Percentiles rank a stretch among this genome's conserved stretches.
phyloP scores from a whole-genome alignment of 2,113 vertebrate genomes.

The Ellobius talpinus region DNA sequence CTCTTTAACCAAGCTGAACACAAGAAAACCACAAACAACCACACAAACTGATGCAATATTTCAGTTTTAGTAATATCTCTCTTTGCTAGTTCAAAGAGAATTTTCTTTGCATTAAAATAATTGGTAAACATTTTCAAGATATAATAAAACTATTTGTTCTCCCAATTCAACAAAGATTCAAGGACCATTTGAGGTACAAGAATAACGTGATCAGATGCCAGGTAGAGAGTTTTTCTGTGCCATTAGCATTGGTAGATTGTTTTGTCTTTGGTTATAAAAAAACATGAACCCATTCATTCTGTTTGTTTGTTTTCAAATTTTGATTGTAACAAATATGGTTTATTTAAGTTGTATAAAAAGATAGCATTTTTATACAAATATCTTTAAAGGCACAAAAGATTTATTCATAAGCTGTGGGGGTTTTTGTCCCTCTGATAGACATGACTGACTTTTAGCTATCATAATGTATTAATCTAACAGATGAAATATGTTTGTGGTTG shows the following conservation, averaged over 20 bases:
- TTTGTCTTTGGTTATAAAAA: conserved; percentile 80
- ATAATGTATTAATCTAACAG: conserved; percentile 90
- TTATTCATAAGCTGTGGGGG: conserved; percentile 84
- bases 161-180: conserved; percentile 55
- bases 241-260: conserved; percentile 64
- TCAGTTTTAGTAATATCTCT: conserved; percentile 63
- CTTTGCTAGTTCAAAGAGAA: conserved; percentile 35
- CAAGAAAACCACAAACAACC: conserved; percentile 78
- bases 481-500: conserved; percentile 91
- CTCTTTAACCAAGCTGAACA: conserved; percentile 41
- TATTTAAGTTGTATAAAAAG: conserved; percentile 86
- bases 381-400: conserved; percentile 91
- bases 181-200: conserved; percentile 54
- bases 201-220: conserved; percentile 52
- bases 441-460: conserved; percentile 90
- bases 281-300: conserved; percentile 64
- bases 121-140: conserved; percentile 58
- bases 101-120: conserved; percentile 34
- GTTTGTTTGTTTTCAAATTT: conserved; percentile 75
- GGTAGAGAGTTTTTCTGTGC: conserved; percentile 80
- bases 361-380: conserved; percentile 89
- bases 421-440: conserved; percentile 87
- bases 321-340: conserved; percentile 81
- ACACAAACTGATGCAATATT: conserved; percentile 75
- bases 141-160: conserved; percentile 4